Evolutionary conservation across 2,797 vertebrate species (phyloP), one percentile per base, ranked within the genome.

Genomic region (Eleutherodactylus coqui): DNA sequence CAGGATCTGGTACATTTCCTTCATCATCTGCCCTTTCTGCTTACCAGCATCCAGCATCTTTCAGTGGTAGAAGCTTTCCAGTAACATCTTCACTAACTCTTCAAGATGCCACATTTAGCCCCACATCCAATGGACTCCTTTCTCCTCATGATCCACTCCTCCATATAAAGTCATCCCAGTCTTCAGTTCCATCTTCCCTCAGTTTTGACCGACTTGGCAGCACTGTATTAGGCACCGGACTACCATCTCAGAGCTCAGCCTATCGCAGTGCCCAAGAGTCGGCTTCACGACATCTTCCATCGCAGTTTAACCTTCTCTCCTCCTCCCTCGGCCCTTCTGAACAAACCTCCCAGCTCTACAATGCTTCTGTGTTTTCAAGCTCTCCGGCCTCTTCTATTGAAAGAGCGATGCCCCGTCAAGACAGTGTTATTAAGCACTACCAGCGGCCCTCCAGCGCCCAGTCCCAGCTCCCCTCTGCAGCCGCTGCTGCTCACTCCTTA

Each of bases 371-470:
- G 0, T 98, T 98, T 90, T 96, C 96, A 4, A 96, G 96, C 32
- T 95, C 96, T 0, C 94, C 94, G 27, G 91, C 92, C 0, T 92
- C 95, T 0, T 95, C 95, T 51, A 96, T 97, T 24, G 97, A 97
- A 87, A 92, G 96, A 78, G 96, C 97, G n/a, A 94, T 97, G n/a
- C 96, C 97, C 14, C 93, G 97, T 24, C 97, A 97, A 91, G 97
- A 98, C 94, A 97, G 96, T 0, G 97, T 98, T 72, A 98, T 98
- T 86, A 98, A 98, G 92, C 97, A 98, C 95, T 98, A 97, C 94
- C 97, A 98, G 93, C 93, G 96, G 75, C 97, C 97, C 0, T 95
- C 94, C 9, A 95, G 96, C 1, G 91, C 96, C 4, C 97, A 98
- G 88, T 92, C 96, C 0, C 95, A 96, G 3, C 93, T 96, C 1